Evolutionary conservation across 2,888 invertebrate species (phyloP).

Genomic region (Mylabris sibirica): DNA sequence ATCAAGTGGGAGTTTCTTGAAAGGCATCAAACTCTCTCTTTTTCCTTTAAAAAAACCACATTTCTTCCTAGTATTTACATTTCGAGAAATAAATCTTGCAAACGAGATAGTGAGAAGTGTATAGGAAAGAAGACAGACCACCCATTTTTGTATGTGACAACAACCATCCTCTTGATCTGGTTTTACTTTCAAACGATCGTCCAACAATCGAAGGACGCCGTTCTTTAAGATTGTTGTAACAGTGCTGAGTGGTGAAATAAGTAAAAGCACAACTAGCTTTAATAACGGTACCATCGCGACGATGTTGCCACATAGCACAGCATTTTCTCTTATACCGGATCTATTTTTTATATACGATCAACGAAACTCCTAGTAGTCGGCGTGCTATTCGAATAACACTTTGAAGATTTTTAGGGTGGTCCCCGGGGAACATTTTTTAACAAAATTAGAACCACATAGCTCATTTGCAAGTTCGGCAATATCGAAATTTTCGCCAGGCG

Average conservation of each 20-base stretch:
- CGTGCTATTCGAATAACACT: too few relatives aligned
- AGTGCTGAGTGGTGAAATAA: neutral
- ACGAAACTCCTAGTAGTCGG: too few relatives aligned
- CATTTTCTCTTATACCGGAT: neutral
- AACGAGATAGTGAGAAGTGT: too few relatives aligned
- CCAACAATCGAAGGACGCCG: neutral
- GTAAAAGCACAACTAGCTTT: neutral
- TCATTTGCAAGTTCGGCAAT: too few relatives aligned
- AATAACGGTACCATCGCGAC: constrained; percentile 2
- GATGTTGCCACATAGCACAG: neutral
- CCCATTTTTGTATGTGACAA: neutral
- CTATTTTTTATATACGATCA: too few relatives aligned
- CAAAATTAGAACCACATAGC: neutral
- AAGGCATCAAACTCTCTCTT: neutral
- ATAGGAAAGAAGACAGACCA: neutral
- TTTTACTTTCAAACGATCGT: neutral
- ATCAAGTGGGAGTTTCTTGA: neutral
- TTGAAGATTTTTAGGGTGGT: neutral
- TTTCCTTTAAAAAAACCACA: neutral
- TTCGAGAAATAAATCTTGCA: neutral
- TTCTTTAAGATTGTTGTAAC: too few relatives aligned
- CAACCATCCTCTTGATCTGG: neutral
- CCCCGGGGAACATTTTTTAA: neutral
- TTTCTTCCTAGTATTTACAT: neutral
- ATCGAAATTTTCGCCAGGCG: too few relatives aligned